Evolutionary conservation across 2,113 vertebrate species (phyloP), one percentile per base, ranked within the genome.

Genomic region (Ceratotherium simum): DNA sequence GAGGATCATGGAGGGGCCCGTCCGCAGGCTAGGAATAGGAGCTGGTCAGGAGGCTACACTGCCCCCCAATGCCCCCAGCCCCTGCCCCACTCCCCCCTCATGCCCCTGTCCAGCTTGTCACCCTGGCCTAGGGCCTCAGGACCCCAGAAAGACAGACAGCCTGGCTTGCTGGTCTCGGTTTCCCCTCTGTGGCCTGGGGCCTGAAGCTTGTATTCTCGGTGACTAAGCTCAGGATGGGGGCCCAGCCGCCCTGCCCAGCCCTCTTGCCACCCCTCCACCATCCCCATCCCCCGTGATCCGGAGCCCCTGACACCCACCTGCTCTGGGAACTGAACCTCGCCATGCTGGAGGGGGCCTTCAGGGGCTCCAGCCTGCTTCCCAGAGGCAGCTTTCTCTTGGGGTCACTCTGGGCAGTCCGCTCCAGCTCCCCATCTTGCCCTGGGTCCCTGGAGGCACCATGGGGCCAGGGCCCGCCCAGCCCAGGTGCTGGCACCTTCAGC

Each of bases 401-500:
- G 0, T 98, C 70, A 39, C 87, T 98, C 89, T 79, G 73, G 1
- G 96, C 94, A 5, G 97, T 73, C 23, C 11, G 62, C 27, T 97
- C 88, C 4, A 97, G 91, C 27, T 98, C 98, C 0, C 89, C 54
- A 5, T 97, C 97, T 18, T 81, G 97, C 29, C 78, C 83, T 1
- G 92, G 18, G 64, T 98, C 99, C 98, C 99, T 97, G 8, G 96
- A 97, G 67, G 97, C 84, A 4, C 96, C 75, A 85, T 91, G 98
- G 3, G 97, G 36, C 92, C 99, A 98, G 56, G 98, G 85, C 18
- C 98, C 98, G 14, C 91, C 91, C 0, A 99, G 98, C 76, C 99
- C 98, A 16, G 99, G 78, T 29, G 99, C 87, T 0, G 99, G 99
- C 29, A 99, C 98, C 96, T 99, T 99, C 98, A 99, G 99, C 78